phyloP scores from a whole-genome alignment of 2,888 invertebrate species.

The Isoperla grammatica region DNA sequence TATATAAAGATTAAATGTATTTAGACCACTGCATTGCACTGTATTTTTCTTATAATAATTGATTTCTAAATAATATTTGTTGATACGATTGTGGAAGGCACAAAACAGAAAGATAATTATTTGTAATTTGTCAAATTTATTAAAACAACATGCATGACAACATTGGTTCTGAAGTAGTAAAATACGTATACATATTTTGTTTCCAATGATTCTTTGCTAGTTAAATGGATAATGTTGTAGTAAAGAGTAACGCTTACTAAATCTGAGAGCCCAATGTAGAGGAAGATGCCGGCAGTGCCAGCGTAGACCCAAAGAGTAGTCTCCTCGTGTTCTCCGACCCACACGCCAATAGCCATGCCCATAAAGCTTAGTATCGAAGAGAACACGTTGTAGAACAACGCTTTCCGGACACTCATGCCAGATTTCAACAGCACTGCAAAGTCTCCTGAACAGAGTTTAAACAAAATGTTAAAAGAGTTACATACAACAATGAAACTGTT shows the following conservation, averaged over 20 bases:
- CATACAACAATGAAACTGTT: neutral
- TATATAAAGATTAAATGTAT: too few species aligned
- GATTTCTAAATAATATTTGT: too few species aligned
- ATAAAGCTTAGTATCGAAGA: conserved; percentile 71
- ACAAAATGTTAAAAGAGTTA: neutral
- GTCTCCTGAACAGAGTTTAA: conserved; percentile 49
- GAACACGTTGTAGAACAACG: conserved; percentile 65
- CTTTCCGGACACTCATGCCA: conserved; percentile 65
- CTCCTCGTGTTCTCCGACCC: conserved; percentile 62
- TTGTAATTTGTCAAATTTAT: too few species aligned
- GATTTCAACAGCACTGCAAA: conserved; percentile 73
- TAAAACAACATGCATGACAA: too few species aligned
- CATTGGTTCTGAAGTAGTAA: too few species aligned
- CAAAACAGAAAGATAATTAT: too few species aligned
- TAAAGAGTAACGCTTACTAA: conserved; percentile 50
- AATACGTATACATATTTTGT: too few species aligned
- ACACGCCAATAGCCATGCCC: conserved; percentile 68
- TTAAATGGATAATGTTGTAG: too few species aligned
- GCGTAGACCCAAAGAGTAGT: conserved; percentile 74
- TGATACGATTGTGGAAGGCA: too few species aligned
- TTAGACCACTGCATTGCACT: too few species aligned
- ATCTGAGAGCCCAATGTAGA: conserved; percentile 75
- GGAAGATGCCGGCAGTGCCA: conserved; percentile 71
- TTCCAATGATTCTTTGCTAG: too few species aligned
- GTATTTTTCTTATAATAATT: too few species aligned